Base-by-base conservation (phyloP, 1,140 invertebrate genomes). In the Druon quercuslanigerum region DNA sequence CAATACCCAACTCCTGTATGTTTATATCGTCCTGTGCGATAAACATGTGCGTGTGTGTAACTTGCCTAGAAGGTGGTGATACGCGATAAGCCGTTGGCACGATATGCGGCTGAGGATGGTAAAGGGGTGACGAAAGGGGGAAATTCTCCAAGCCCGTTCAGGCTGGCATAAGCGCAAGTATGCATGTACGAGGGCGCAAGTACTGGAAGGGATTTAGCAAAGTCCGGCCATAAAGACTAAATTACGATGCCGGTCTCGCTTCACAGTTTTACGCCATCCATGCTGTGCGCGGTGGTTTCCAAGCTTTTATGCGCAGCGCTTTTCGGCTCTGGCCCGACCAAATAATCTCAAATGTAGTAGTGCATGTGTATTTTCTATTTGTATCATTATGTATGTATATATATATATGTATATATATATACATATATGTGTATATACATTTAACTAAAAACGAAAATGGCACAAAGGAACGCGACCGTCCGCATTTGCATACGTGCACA, bases 191-290 rank as follows among this genome's bases (percentile, higher is more conserved):
- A 71, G 78, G 50, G 77, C 20, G 76, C 54, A 81, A 82, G 78
- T 81, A 75, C 80, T 76, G 40, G 73, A 79, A 77, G 75, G 85
- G 84, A 86, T 87, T 86, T 87, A 86, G 82, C 76, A 80, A 87
- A 87, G 85, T 86, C 86, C 81, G 74, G 75, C 78, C 80, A 84
- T 87, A 87, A 87, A 87, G 83, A 87, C 80, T 87, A 87, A 87
- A 87, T 87, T 87, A 87, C 85, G 84, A 87, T 85, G 86, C 85
- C 72, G 75, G 83, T 86, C 85, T 84, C 84, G 84, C 83, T 86
- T 85, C 79, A 77, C 82, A 87, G 85, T 87, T 87, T 87, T 87
- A 84, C 85, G 81, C 79, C 77, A 79, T 60, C 71, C 74, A 70
- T 57, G 76, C 77, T 78, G 74, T 79, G 76, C 76, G 56, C 57